Base-by-base conservation (phyloP, 2,888 invertebrate genomes). In the Meteorus cinctellus region DNA sequence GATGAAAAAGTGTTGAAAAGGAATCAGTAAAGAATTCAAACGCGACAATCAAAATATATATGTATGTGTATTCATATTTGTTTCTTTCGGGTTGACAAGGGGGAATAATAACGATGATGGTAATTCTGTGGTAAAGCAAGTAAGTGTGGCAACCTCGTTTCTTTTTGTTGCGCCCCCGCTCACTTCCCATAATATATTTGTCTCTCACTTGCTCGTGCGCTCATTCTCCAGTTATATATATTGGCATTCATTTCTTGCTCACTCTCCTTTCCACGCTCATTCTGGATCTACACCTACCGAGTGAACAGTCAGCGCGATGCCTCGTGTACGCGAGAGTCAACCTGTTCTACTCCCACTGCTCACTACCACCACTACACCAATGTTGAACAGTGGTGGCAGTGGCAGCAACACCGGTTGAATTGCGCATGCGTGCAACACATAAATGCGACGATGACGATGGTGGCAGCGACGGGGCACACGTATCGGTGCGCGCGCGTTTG, bases 241-340 rank as follows among this genome's bases (percentile, higher is more conserved):
- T 55, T 55, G 8, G 19, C 55, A 19, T 55, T 55, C 19, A 19
- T 55, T 55, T 55, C 73, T 69, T 69, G 14, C 60, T 65, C 51
- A 45, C 66, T 63, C 67, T 45, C 41, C 62, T 48, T 51, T 62
- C 36, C 66, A 60, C 69, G 67, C 66, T 72, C 68, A 41, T 75
- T 62, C 19, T 62, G 36, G 24, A n/a, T 45, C 59, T 63, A 72
- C 45, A 72, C 63, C 62, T 45, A 62, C 62, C 48, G 77, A 67
- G 67, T 70, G 73, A 69, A 74, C 72, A 76, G 82, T 81, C 81
- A 82, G 84, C 84, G 81, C 82, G 86, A 85, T 85, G 83, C 84
- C 84, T 84, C 85, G 85, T 86, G 86, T 84, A 84, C 86, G 85
- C 84, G 84, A 86, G 84, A 86, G 85, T 87, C 87, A 87, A 87